phyloP scores from a whole-genome alignment of 2,113 vertebrate species.

The Narcine bancroftii region DNA sequence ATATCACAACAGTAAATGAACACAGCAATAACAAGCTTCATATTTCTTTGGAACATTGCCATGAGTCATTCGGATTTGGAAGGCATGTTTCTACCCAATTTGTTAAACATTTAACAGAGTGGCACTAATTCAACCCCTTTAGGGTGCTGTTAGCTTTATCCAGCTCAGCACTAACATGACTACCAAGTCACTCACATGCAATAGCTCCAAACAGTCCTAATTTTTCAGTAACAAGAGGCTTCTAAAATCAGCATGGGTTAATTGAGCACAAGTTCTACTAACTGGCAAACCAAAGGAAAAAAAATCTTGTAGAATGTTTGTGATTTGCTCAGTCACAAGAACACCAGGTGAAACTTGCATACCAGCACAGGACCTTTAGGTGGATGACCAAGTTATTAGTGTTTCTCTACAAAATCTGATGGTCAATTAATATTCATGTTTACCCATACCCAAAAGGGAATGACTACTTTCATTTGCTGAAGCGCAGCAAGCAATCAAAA shows the following conservation, averaged over 20 bases:
- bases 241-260: not conserved
- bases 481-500: not conserved
- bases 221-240: not conserved
- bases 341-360: not conserved
- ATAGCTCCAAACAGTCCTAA: not conserved
- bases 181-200: not conserved
- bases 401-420: not conserved
- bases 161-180: not conserved
- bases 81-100: not conserved
- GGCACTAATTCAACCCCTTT: not conserved
- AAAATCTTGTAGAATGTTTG: not conserved
- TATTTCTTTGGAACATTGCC: not conserved
- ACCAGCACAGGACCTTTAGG: too few species aligned
- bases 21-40: not conserved
- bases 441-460: not conserved
- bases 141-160: not conserved
- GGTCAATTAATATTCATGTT: not conserved
- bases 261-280: not conserved
- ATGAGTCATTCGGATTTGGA: not conserved
- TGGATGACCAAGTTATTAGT: not conserved
- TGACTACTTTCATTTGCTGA: not conserved
- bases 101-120: not conserved
- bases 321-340: not conserved
- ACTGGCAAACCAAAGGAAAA: not conserved
- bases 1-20: not conserved